phyloP scores from a whole-genome alignment of 2,113 vertebrate genomes.

The Cochlearius cochlearius region DNA sequence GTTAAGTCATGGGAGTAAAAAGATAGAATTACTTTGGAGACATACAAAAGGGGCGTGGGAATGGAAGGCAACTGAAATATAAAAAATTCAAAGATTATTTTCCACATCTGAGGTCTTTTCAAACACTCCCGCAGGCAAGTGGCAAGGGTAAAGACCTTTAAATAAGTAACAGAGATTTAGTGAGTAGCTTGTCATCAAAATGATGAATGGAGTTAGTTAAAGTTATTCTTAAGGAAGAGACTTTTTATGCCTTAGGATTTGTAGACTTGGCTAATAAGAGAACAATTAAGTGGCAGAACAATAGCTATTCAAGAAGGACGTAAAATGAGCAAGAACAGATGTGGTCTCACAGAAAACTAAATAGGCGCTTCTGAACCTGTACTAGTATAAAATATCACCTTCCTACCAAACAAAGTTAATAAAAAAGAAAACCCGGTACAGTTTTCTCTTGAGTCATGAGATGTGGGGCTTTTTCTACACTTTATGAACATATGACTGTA shows the following conservation, averaged over 20 bases:
- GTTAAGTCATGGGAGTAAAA: constrained; percentile 1
- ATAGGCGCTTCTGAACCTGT: not conserved
- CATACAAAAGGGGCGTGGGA: not conserved
- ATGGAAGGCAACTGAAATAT: not conserved
- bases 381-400: not conserved
- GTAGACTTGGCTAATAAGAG: not conserved
- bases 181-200: not conserved
- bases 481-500: not conserved
- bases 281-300: not conserved
- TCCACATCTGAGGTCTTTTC: not conserved
- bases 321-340: constrained; percentile 10
- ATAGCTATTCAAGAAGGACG: not conserved
- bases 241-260: not conserved
- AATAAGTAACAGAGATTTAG: constrained; percentile 24
- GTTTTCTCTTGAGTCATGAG: not conserved
- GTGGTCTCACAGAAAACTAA: not conserved
- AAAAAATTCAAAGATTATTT: not conserved
- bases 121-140: not conserved
- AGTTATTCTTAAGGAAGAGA: constrained; percentile 31
- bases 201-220: constrained; percentile 23
- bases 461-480: not conserved
- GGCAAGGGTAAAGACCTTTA: constrained; percentile 18
- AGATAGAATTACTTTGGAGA: constrained; percentile 3
- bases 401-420: not conserved
- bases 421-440: not conserved